These are phyloP conservation scores for Cheilosia variabilis DNA, from an alignment of 2,888 invertebrate species.

Conservation along the genomic window DNA sequence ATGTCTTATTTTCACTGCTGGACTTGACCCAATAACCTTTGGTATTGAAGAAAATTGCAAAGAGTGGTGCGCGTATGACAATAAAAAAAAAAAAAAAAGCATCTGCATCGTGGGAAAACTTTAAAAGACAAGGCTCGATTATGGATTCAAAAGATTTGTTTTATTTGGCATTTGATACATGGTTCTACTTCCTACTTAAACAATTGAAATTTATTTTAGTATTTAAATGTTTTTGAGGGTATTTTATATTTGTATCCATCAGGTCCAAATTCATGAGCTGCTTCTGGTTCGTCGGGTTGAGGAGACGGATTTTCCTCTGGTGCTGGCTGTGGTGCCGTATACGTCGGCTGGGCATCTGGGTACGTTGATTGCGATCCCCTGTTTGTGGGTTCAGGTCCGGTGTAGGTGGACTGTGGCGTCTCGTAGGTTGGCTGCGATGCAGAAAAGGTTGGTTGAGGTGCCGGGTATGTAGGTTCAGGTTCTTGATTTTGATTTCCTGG, in stretches of 20 bases:
- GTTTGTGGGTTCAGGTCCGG: slow-evolving; percentile 31
- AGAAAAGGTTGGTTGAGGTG: slow-evolving; percentile 52
- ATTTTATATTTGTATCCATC: slow-evolving; percentile 83
- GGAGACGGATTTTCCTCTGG: slow-evolving; percentile 3
- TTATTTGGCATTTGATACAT: slow-evolving; percentile 44
- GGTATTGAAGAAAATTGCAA: slow-evolving; percentile 10
- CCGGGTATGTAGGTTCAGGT: slow-evolving; percentile 35
- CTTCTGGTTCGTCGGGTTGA: slow-evolving; percentile 63
- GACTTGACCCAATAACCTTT: slow-evolving; percentile 52
- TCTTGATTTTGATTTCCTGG: slow-evolving; percentile 17
- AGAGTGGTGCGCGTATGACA: slow-evolving; percentile 4
- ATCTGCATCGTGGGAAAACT: not conserved
- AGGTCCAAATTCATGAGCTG: slow-evolving; percentile 77
- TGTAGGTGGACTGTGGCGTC: slow-evolving; percentile 53
- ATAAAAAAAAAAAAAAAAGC: not conserved
- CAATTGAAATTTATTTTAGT: slow-evolving; percentile 75
- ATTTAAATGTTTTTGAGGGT: slow-evolving; percentile 81
- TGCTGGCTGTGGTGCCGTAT: slow-evolving; percentile 52
- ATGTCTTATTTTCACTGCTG: not conserved
- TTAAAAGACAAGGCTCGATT: not conserved
- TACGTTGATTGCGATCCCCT: slow-evolving; percentile 41
- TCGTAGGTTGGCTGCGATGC: slow-evolving; percentile 37
- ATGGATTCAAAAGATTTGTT: slow-evolving; percentile 3
- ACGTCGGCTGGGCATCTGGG: slow-evolving; percentile 70
- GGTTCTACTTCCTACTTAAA: slow-evolving; percentile 19